Percentiles rank a stretch among this genome's conserved stretches.
phyloP scores from a whole-genome alignment of 2,797 vertebrate genomes.

The Emys orbicularis region DNA sequence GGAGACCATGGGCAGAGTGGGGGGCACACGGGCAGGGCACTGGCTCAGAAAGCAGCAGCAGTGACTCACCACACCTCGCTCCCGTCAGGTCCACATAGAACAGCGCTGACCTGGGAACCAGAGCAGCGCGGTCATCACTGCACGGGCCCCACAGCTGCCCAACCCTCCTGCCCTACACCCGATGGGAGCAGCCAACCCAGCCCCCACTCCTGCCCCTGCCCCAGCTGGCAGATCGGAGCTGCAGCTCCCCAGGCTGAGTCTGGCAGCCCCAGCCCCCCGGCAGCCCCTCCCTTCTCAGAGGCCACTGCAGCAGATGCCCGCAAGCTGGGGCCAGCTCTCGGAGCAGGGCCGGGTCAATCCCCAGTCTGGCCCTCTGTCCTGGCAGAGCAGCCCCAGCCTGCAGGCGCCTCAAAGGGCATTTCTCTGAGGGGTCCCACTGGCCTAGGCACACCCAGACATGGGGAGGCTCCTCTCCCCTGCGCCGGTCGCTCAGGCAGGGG shows the following conservation, averaged over 20 bases:
- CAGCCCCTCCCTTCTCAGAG: not conserved
- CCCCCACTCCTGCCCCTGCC: not conserved
- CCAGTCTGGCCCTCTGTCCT: not conserved
- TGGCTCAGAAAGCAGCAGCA: fast-evolving
- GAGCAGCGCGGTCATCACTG: not conserved
- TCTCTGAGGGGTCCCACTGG: not conserved
- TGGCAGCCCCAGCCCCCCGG: too few species aligned
- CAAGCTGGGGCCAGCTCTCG: not conserved
- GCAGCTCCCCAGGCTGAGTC: not conserved
- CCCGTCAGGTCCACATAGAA: constrained; percentile 94
- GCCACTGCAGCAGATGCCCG: not conserved
- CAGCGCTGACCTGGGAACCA: constrained; percentile 88
- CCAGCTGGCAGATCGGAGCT: not conserved
- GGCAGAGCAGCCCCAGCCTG: not conserved
- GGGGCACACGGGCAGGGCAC: not conserved
- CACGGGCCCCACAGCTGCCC: fast-evolving
- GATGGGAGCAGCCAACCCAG: not conserved
- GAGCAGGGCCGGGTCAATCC: not conserved
- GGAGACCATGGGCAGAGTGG: not conserved
- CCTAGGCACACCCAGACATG: not conserved
- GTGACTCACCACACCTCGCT: constrained; percentile 91
- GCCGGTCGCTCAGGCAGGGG: fast-evolving
- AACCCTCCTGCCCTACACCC: too few species aligned
- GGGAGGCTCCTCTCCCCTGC: not conserved
- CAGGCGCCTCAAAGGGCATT: not conserved